Conservation (phyloP, 2,113 vertebrate species). For the Ahaetulla prasina region DNA sequence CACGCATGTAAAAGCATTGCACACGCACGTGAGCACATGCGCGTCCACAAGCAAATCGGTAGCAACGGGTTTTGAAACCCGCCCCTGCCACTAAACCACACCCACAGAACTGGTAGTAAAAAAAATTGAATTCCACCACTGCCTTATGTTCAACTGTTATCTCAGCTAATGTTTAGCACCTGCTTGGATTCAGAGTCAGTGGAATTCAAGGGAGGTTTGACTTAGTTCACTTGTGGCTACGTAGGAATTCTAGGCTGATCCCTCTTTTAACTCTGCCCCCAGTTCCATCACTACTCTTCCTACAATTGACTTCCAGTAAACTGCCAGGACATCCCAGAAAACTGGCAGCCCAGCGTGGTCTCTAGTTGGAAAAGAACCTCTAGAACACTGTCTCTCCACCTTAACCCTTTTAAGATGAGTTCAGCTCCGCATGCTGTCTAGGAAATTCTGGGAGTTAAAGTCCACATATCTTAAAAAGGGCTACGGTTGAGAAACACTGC, state of each 20-base stretch:
- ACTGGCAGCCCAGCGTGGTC: not conserved
- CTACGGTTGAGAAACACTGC: not conserved
- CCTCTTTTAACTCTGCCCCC: not conserved
- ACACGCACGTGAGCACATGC: no score
- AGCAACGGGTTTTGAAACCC: no score
- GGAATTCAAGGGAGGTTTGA: not conserved
- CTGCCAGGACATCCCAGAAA: not conserved
- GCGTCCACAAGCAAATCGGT: no score
- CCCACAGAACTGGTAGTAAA: no score
- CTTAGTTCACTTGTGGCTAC: not conserved
- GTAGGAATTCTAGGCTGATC: not conserved
- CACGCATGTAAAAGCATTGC: no score
- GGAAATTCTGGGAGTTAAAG: not conserved
- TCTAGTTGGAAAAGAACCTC: not conserved
- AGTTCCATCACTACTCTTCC: not conserved
- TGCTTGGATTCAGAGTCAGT: not conserved
- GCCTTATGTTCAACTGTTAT: not conserved
- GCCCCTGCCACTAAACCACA: no score
- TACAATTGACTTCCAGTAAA: not conserved
- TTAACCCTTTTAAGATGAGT: not conserved
- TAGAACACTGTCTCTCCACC: not conserved
- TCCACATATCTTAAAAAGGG: not conserved
- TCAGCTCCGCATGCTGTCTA: not conserved
- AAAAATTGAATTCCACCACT: not conserved
- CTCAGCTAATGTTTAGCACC: not conserved